Conservation (phyloP, 1,140 invertebrate species). For the Euura saliciscinereae region DNA sequence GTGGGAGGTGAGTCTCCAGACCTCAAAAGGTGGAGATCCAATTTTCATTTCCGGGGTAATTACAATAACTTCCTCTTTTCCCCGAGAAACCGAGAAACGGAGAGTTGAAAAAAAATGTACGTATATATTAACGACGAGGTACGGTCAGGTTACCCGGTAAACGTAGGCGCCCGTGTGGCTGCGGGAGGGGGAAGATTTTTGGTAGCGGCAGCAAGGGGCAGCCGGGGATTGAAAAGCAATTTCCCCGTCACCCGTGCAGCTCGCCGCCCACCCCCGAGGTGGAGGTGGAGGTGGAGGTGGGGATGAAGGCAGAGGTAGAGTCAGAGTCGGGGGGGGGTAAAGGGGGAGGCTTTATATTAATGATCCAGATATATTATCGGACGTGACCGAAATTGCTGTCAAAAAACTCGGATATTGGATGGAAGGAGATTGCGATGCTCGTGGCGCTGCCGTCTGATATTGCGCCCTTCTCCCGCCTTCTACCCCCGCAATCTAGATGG, state of each 20-base stretch:
- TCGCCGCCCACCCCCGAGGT: neutral
- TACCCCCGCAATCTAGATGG: conserved; percentile 20
- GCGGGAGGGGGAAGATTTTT: conserved; percentile 12
- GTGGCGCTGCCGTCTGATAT: conserved; percentile 29
- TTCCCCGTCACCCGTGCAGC: conserved; percentile 47
- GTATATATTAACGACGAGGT: neutral
- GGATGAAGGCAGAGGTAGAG: conserved; percentile 41
- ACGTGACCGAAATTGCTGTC: conserved; percentile 64
- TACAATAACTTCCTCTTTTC: no score
- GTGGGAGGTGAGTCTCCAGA: no score
- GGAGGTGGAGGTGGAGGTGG: conserved; percentile 21
- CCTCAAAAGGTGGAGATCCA: no score
- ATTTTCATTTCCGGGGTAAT: no score
- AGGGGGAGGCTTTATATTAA: conserved; percentile 60
- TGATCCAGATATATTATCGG: conserved; percentile 64
- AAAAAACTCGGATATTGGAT: conserved; percentile 64
- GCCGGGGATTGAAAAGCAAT: conserved; percentile 62
- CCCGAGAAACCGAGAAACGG: no score
- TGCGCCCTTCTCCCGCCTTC: conserved; percentile 17
- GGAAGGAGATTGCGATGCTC: conserved; percentile 58
- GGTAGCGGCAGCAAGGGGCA: conserved; percentile 25
- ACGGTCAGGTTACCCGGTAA: neutral
- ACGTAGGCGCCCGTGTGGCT: conserved; percentile 21
- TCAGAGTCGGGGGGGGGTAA: conserved; percentile 11
- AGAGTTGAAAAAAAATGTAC: no score